Evolutionary conservation across 2,888 invertebrate species (phyloP), one percentile per base, ranked within the genome.

Genomic region (Spatulosminthurus flaviceps): DNA sequence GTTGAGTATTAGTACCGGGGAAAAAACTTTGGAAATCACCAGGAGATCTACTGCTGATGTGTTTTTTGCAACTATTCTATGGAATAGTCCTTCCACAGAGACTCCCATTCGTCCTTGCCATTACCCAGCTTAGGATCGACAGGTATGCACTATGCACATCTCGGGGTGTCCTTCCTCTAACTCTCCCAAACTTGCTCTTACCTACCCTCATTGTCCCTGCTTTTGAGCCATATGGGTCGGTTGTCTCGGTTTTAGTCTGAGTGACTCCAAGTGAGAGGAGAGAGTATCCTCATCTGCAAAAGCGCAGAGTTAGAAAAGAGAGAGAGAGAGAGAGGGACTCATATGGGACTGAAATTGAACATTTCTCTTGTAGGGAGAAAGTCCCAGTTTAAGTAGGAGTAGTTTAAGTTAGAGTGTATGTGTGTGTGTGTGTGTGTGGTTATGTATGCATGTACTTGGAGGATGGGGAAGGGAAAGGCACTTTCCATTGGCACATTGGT

Each of bases 21-120:
- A 70, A 70, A 74, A 76, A 76, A 79, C 79, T 77, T 76, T 73
- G 77, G 66, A 80, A 76, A 80, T 76, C 77, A 77, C 79, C 72
- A 77, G 77, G 77, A 76, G 76, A 79, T 72, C 71, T 74, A 60
- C 74, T 74, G 69, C 75, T 79, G 79, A 70, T 79, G 79, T 51
- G 74, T 67, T 79, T 66, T 73, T 70, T 75, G 69, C 70, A 75
- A 74, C 79, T 42, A 71, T 43, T 71, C 43, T 29, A 21, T 41
- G 29, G 67, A 67, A 67, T 67, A 67, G 67, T 5, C 26, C 26
- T 19, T 41, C 41, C 41, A n/a, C 11, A 2, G 21, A 21, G 19
- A 9, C 41, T 41, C 19, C 70, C 42, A 34, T 29, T 34, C 70
- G 34, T 34, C 41, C 70, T 70, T 41, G 29, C 41, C 70, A 70